Evolutionary conservation across 2,888 invertebrate genomes (phyloP).

Genomic region (Dromius quadrimaculatus): DNA sequence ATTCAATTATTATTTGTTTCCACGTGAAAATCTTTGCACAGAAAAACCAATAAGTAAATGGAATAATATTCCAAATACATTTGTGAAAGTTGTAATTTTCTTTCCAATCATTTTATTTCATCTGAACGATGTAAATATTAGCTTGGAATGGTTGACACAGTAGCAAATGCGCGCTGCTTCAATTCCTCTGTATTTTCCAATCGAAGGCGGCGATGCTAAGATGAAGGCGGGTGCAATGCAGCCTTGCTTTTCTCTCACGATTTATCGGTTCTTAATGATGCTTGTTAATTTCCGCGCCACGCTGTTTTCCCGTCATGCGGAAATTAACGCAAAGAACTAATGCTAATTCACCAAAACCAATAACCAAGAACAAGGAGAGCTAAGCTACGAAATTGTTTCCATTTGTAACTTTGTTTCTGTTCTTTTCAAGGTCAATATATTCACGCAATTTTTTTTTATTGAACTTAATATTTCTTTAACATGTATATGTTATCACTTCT

Average conservation of each 20-base stretch:
- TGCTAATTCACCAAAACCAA: slow-evolving; percentile 48
- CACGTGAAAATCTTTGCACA: no score
- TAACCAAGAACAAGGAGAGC: slow-evolving; percentile 34
- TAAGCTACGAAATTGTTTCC: slow-evolving; percentile 29
- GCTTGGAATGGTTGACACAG: slow-evolving; percentile 12
- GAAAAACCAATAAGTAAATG: no score
- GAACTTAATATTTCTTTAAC: no score
- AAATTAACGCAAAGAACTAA: slow-evolving; percentile 43
- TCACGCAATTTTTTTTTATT: background rate
- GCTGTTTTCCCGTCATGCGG: slow-evolving; percentile 40
- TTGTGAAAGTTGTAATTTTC: slow-evolving; percentile 11
- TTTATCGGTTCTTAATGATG: slow-evolving; percentile 50
- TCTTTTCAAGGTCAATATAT: slow-evolving; percentile 19
- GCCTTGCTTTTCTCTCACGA: slow-evolving; percentile 24
- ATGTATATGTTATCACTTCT: no score
- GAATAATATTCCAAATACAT: no score
- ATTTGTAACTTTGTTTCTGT: background rate
- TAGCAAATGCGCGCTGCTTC: slow-evolving; percentile 7
- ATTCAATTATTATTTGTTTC: no score
- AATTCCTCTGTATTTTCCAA: background rate
- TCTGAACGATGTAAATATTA: slow-evolving; percentile 21
- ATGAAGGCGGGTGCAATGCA: no score
- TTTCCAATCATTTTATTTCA: slow-evolving; percentile 18
- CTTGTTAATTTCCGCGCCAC: slow-evolving; percentile 45
- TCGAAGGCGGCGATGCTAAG: slow-evolving; percentile 8